Evolutionary conservation across 2,113 vertebrate species (phyloP), one percentile per base, ranked within the genome.

Genomic region (Hypanus sabinus): DNA sequence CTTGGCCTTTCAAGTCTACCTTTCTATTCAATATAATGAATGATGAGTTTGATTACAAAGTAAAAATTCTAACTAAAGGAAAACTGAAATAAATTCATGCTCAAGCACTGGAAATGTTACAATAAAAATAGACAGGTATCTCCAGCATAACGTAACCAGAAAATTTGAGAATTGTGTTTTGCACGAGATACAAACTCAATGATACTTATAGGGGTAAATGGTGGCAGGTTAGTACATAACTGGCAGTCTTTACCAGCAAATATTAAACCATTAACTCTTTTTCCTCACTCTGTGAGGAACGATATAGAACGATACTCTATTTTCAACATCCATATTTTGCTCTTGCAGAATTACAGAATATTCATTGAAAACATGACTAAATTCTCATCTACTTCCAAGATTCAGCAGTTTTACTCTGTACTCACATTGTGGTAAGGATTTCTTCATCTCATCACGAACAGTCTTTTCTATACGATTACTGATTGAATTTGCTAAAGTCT

Each of bases 381-480:
- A 73, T 75, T 73, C 4, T 93, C 24, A 30, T 2, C 68, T 14
- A 38, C 24, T 73, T 65, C 36, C 36, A 93, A 55, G 0, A 55
- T 73, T 73, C 36, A 93, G 62, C 33, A 71, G 20, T 73, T 93
- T 22, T 8, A 73, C 20, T 27, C 55, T 2, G 12, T 90, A 96
- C 98, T 97, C 96, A 99, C 99, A 97, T n/a, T 97, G 98, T 20
- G 99, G 98, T n/a, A 99, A 95, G 0, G 97, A 97, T 96, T 98
- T 99, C 96, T 99, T 99, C 96, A 99, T 97, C 95, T 99, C 99
- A 0, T 99, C 99, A 0, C 99, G 97, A 9, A 99, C 71, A 38
- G 98, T 97, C 94, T 98, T 99, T 95, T 99, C 99, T 95, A 99
- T 96, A 0, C 98, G 96, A 96, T 95, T 98, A 83, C 97, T 97